Evolutionary conservation across 2,888 invertebrate genomes (phyloP).

Genomic region (Fissipunctia ypsillon): DNA sequence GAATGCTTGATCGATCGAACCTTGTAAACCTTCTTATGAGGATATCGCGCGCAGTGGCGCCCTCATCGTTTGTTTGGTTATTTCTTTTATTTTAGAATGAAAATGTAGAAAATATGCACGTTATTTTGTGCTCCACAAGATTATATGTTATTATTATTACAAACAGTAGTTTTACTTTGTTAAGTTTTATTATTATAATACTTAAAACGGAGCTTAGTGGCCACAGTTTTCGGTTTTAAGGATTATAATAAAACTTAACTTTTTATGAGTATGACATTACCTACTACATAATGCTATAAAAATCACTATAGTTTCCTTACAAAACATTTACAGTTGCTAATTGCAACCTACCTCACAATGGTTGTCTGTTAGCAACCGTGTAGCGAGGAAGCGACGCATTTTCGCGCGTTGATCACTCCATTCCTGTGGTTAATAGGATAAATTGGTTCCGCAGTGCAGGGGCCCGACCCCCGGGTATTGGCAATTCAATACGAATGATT

Average conservation of each 20-base stretch:
- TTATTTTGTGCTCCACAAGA: too few species aligned
- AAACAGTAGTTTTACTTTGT: too few species aligned
- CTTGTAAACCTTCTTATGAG: too few species aligned
- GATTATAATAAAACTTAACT: too few species aligned
- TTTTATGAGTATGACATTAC: background rate
- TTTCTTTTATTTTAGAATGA: too few species aligned
- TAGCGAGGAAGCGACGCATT: constrained; percentile 82
- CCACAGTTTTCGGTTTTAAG: too few species aligned
- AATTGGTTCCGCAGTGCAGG: constrained; percentile 83
- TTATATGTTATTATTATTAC: too few species aligned
- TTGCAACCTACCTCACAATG: constrained; percentile 51
- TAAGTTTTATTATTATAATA: too few species aligned
- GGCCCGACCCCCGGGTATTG: constrained; percentile 85
- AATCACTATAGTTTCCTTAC: constrained; percentile 9
- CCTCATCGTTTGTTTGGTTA: too few species aligned
- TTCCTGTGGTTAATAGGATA: constrained; percentile 87
- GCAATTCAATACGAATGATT: constrained; percentile 79
- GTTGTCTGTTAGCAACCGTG: constrained; percentile 75
- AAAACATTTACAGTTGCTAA: constrained; percentile 34
- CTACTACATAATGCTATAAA: constrained; percentile 7
- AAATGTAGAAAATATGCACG: too few species aligned
- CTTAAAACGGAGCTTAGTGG: too few species aligned
- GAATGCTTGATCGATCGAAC: constrained; percentile 1
- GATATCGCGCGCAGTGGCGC: too few species aligned
- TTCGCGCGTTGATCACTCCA: constrained; percentile 87